These are phyloP conservation scores for Calameuta pallipes DNA, from an alignment of 2,888 invertebrate genomes.

Conservation along the genomic window DNA sequence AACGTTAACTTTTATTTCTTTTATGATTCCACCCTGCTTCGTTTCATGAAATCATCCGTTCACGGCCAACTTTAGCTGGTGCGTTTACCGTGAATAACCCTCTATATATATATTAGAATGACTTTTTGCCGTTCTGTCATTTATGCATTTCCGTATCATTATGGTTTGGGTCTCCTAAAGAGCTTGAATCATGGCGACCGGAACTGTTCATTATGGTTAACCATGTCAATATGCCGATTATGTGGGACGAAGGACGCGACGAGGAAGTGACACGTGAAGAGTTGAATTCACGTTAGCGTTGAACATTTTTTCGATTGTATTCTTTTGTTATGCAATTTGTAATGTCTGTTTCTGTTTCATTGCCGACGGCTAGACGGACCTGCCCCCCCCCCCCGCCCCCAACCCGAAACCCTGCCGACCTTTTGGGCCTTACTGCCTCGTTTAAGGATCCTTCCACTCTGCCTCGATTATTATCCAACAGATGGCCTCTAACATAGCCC, in stretches of 20 bases:
- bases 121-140: not conserved
- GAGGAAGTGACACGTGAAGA: not conserved
- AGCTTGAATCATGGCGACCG: not conserved
- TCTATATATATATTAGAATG: no score
- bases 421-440: not conserved
- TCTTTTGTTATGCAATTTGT: not conserved
- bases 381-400: not conserved
- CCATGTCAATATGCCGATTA: not conserved
- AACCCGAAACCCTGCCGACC: not conserved
- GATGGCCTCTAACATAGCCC: constrained; percentile 50
- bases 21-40: no score
- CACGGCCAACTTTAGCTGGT: no score
- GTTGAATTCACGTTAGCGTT: not conserved
- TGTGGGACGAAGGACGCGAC: not conserved
- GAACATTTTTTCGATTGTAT: not conserved
- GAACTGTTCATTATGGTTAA: no score
- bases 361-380: not conserved
- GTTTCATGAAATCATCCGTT: no score
- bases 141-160: not conserved
- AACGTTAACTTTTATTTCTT: no score
- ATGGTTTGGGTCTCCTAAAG: not conserved
- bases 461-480: constrained; percentile 53
- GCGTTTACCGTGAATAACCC: no score
- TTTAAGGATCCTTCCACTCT: not conserved
- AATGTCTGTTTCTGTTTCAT: not conserved